Percentiles rank a stretch among this genome's conserved stretches.
Evolutionary conservation across 2,888 invertebrate species (phyloP).

Genomic region (Drosophila engyochracea): DNA sequence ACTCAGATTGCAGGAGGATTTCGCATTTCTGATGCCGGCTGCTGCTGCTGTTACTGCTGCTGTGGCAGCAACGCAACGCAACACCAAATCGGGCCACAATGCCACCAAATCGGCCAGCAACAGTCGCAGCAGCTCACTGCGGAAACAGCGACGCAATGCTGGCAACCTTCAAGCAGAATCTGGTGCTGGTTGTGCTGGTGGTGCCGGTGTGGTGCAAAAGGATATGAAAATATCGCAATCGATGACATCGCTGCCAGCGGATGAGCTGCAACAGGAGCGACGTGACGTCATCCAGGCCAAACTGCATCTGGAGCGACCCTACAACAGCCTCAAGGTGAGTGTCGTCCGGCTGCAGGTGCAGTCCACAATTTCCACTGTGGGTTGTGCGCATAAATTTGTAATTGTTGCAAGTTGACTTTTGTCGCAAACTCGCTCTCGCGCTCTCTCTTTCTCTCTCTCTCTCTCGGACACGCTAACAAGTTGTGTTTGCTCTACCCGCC

Average conservation of each 20-base stretch:
- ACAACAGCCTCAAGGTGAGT: slow-evolving; percentile 91
- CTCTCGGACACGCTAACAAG: not conserved
- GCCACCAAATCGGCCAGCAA: slow-evolving; percentile 66
- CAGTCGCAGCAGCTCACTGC: slow-evolving; percentile 72
- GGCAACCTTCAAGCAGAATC: slow-evolving; percentile 5
- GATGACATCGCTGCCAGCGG: slow-evolving; percentile 92
- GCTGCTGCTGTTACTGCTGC: slow-evolving; percentile 13
- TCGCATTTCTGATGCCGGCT: slow-evolving; percentile 63
- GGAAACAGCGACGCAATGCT: slow-evolving; percentile 68
- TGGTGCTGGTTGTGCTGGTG: not conserved
- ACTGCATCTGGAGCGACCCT: slow-evolving; percentile 89
- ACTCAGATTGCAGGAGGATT: slow-evolving; percentile 47
- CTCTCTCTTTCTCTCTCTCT: not conserved
- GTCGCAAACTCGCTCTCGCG: not conserved
- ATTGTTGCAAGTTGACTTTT: not conserved
- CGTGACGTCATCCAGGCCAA: slow-evolving; percentile 86
- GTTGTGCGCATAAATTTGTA: slow-evolving; percentile 1
- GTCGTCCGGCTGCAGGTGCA: not conserved
- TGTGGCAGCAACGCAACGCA: slow-evolving; percentile 27
- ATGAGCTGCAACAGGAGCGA: slow-evolving; percentile 86
- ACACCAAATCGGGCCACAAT: slow-evolving; percentile 44
- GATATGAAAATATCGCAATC: slow-evolving; percentile 86
- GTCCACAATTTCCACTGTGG: not conserved
- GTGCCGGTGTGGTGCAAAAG: slow-evolving; percentile 11
- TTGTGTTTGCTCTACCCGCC: not conserved